A percentile compares a stretch with the other conserved stretches of the same genome.
Evolutionary conservation across 2,888 invertebrate species (phyloP).

Genomic region (Dermolepida albohirtum): DNA sequence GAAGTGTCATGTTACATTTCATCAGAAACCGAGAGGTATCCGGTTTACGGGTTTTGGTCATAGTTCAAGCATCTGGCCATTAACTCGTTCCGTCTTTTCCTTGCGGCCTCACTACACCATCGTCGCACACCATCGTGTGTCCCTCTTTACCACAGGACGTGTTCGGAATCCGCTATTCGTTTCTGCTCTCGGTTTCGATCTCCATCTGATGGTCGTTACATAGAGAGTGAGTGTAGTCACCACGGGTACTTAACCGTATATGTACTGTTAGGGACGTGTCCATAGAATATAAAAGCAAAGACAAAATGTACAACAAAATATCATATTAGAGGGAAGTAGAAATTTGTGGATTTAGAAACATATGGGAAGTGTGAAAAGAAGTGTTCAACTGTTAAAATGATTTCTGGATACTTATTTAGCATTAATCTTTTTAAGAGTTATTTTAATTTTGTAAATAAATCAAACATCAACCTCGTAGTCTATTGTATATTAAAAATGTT

Average conservation of each 20-base stretch:
- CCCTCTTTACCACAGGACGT: slow-evolving; percentile 26
- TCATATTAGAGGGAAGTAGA: neutral
- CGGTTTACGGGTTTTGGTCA: slow-evolving; percentile 29
- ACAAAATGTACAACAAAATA: neutral
- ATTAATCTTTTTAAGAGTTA: too few species aligned
- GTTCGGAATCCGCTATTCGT: slow-evolving; percentile 14
- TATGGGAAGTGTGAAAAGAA: neutral
- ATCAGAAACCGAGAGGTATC: slow-evolving; percentile 26
- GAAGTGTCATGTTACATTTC: slow-evolving; percentile 32
- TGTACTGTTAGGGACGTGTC: slow-evolving; percentile 9
- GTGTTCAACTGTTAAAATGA: too few species aligned
- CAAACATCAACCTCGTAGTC: too few species aligned
- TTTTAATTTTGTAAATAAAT: too few species aligned
- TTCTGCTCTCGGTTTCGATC: slow-evolving; percentile 14
- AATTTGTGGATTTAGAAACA: neutral
- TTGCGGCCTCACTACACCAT: slow-evolving; percentile 1
- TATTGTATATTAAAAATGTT: too few species aligned
- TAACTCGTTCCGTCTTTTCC: slow-evolving; percentile 23
- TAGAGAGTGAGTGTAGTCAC: slow-evolving; percentile 9
- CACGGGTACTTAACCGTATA: neutral
- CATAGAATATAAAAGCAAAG: neutral
- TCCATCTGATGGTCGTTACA: slow-evolving; percentile 13
- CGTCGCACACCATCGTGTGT: neutral
- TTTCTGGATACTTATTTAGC: too few species aligned
- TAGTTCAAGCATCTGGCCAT: slow-evolving; percentile 31